Evolutionary conservation across 2,888 invertebrate genomes (phyloP).

Genomic region (Xanthia togata): DNA sequence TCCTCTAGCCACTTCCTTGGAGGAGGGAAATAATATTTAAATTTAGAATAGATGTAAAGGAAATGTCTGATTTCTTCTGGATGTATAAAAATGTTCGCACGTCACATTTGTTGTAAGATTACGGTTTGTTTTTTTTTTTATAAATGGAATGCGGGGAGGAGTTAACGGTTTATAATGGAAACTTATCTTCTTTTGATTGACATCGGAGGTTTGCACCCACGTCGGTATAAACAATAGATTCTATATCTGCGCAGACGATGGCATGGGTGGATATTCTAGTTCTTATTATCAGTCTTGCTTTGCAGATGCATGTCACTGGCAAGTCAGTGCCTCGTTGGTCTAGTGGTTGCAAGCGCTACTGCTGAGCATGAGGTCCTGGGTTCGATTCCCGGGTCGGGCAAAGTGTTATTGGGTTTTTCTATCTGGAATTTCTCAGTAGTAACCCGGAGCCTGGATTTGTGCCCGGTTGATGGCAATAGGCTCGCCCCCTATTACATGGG

Average conservation of each 20-base stretch:
- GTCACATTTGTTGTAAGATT: constrained; percentile 29
- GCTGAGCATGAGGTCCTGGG: too few relatives aligned
- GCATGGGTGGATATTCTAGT: background rate
- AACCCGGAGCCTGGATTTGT: too few relatives aligned
- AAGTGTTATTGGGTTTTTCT: too few relatives aligned
- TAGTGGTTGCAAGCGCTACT: too few relatives aligned
- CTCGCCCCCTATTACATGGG: too few relatives aligned
- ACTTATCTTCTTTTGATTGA: constrained; percentile 5
- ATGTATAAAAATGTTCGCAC: constrained; percentile 67
- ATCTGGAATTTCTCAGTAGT: too few relatives aligned
- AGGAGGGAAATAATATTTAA: constrained; percentile 67
- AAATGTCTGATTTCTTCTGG: constrained; percentile 71
- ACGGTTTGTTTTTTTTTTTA: background rate
- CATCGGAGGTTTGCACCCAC: background rate
- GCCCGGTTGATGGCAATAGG: too few relatives aligned
- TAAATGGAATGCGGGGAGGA: background rate
- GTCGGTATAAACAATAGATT: background rate
- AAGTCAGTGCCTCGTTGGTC: too few relatives aligned
- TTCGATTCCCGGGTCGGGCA: too few relatives aligned
- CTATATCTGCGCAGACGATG: background rate
- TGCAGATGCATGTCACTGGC: background rate
- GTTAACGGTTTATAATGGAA: background rate
- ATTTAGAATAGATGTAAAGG: constrained; percentile 70
- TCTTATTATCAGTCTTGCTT: background rate
- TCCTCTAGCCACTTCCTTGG: constrained; percentile 74